Evolutionary conservation across 2,888 invertebrate genomes (phyloP), one percentile per base, ranked within the genome.

Genomic region (Phyllotreta striolata): DNA sequence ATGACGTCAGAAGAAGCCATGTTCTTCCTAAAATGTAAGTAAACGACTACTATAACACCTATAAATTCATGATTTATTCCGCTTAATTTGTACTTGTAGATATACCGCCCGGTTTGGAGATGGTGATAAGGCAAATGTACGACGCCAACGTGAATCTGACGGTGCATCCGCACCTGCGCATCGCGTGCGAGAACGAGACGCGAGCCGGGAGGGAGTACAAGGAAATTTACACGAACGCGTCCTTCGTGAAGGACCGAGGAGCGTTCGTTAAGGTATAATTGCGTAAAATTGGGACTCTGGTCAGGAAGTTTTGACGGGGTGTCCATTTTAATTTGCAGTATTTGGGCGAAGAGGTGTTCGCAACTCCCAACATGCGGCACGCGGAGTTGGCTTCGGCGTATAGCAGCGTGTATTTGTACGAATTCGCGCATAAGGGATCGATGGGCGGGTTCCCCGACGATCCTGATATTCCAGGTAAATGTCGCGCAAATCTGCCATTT

Each of bases 1-100:
- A 63, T 64, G 24, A 61, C 54, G 38, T 66, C 66, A 0, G 68
- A 68, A 39, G 68, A 68, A 49, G 39, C 65, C 10, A 4, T 59
- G 5, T 63, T 58, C 24, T 65, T 67, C 37, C 13, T 63, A 8
- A 63, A 47, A 52, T 54, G 65, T 65, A 52, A 55, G 52, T 41
- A n/a, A n/a, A n/a, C n/a, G n/a, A n/a, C n/a, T n/a, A n/a, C n/a
- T n/a, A n/a, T n/a, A n/a, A n/a, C n/a, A n/a, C n/a, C n/a, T n/a
- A n/a, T n/a, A n/a, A n/a, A n/a, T n/a, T n/a, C n/a, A n/a, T n/a
- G n/a, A n/a, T n/a, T n/a, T n/a, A n/a, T n/a, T n/a, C n/a, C n/a
- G n/a, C n/a, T n/a, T n/a, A n/a, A n/a, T n/a, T 58, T 24, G 10
- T 54, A 58, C 34, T n/a, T n/a, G n/a, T 37, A 65, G 65, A 43